A percentile compares a stretch with the other conserved stretches of the same genome.
Conservation (phyloP, 2,797 vertebrate species). For the Ptychobarbus kaznakovi region DNA sequence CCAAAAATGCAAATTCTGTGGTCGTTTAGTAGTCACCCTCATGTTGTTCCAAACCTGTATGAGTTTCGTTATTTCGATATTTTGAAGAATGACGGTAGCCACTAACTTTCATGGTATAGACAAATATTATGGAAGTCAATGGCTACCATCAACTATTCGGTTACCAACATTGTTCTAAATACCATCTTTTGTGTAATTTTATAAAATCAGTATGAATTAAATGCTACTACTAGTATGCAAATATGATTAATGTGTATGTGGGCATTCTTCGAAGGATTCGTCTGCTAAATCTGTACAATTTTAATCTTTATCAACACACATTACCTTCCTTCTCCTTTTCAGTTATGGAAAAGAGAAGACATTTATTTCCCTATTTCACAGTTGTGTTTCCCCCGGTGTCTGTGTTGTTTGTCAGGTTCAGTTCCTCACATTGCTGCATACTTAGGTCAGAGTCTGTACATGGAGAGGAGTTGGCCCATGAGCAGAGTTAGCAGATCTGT, state of each 20-base stretch:
- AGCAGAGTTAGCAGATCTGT: slow-evolving; percentile 33
- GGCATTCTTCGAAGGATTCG: not conserved
- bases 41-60: not conserved
- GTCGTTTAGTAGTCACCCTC: not conserved
- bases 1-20: not conserved
- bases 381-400: not conserved
- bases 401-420: slow-evolving; percentile 3
- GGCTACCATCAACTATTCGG: not conserved
- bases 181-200: not conserved
- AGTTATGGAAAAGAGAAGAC: not conserved
- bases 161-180: not conserved
- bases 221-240: not conserved
- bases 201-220: not conserved
- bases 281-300: not conserved
- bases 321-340: not conserved
- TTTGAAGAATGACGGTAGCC: not conserved
- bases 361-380: slow-evolving; percentile 10
- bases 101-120: not conserved
- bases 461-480: slow-evolving; percentile 38
- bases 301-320: not conserved
- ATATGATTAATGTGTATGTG: not conserved
- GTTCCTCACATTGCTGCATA: slow-evolving; percentile 27
- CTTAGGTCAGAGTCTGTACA: slow-evolving; percentile 41
- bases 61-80: not conserved
- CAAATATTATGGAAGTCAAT: not conserved